phyloP scores from a whole-genome alignment of 2,113 vertebrate species.

The Channa argus region DNA sequence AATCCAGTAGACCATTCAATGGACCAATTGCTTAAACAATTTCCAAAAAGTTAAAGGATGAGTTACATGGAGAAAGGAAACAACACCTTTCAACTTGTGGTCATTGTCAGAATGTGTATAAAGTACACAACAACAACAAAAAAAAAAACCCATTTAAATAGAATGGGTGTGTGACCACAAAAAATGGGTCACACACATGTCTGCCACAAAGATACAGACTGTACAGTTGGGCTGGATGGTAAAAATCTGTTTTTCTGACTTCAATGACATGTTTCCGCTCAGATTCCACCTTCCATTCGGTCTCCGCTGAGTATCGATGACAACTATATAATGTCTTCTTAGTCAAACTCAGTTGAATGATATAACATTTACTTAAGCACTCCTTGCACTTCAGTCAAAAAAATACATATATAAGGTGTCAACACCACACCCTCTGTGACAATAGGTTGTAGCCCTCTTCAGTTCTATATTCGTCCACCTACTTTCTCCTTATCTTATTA shows the following conservation, averaged over 20 bases:
- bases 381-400: conserved; percentile 38
- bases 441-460: not conserved
- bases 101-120: too few relatives aligned
- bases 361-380: conserved; percentile 19
- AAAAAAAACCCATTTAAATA: too few relatives aligned
- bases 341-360: conserved; percentile 31
- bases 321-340: conserved; percentile 38
- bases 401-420: not conserved
- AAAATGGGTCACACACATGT: too few relatives aligned
- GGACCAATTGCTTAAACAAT: too few relatives aligned
- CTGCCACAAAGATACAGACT: too few relatives aligned
- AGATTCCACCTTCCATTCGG: conserved; percentile 45
- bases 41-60: too few relatives aligned
- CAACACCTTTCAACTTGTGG: too few relatives aligned
- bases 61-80: too few relatives aligned
- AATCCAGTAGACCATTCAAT: too few relatives aligned
- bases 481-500: conserved; percentile 22
- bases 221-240: too few relatives aligned
- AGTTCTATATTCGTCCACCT: not conserved
- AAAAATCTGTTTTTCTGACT: not conserved
- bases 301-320: conserved; percentile 27
- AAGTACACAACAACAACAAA: too few relatives aligned
- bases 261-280: conserved; percentile 30
- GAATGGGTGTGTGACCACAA: too few relatives aligned
- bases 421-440: not conserved